Percentiles rank a stretch among this genome's conserved stretches.
Evolutionary conservation across 2,888 invertebrate genomes (phyloP).

Genomic region (Ochropleura plecta): DNA sequence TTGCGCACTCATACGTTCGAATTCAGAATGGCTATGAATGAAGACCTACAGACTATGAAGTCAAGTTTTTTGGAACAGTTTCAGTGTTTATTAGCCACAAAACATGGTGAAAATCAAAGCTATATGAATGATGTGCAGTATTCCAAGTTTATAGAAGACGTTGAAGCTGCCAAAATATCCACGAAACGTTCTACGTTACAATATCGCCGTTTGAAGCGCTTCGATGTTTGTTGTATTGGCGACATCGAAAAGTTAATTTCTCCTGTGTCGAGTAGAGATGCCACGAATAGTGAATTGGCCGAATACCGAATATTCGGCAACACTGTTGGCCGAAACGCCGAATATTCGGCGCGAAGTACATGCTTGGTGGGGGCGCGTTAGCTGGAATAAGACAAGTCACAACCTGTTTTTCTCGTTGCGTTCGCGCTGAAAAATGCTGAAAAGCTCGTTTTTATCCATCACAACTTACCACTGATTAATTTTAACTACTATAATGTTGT

Average conservation of each 20-base stretch:
- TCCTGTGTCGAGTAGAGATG: slow-evolving; percentile 24
- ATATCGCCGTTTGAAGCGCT: slow-evolving; percentile 35
- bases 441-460: too few species aligned
- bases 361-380: too few species aligned
- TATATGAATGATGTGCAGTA: slow-evolving; percentile 29
- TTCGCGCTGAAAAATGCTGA: too few species aligned
- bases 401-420: too few species aligned
- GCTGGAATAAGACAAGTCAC: too few species aligned
- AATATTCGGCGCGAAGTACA: too few species aligned
- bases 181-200: slow-evolving; percentile 28
- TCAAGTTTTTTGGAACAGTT: slow-evolving; percentile 30
- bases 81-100: slow-evolving; percentile 24
- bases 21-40: slow-evolving; percentile 3
- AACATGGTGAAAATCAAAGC: slow-evolving; percentile 27
- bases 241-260: slow-evolving; percentile 40
- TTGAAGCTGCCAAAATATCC: slow-evolving; percentile 33
- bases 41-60: slow-evolving; percentile 22
- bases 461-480: too few species aligned
- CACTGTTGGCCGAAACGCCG: too few species aligned
- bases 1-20: slow-evolving; percentile 6
- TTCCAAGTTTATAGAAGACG: slow-evolving; percentile 31
- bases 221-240: slow-evolving; percentile 34
- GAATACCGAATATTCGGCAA: too few species aligned
- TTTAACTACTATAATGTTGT: too few species aligned
- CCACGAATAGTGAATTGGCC: too few species aligned